Evolutionary conservation across 2,888 invertebrate genomes (phyloP), one percentile per base, ranked within the genome.

Genomic region (Meloe dianella): DNA sequence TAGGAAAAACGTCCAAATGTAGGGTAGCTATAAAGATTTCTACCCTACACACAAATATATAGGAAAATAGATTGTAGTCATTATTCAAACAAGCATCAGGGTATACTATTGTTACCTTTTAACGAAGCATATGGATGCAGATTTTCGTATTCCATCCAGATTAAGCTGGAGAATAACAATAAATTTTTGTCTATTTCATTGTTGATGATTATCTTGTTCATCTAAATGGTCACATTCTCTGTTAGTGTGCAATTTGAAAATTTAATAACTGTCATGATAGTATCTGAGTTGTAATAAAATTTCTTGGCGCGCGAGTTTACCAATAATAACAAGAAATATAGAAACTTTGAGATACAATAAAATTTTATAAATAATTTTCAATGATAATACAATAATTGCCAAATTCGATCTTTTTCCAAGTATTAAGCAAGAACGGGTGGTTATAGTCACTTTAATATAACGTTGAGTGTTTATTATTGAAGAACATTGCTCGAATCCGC

Each of bases 211-310:
- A 35, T 35, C 35, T 35, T 35, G 35, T 35, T 35, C 12, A 12
- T 35, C 4, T 12, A 14, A 1, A 35, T 35, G 35, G 12, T 35
- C 35, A 35, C 10, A 35, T 35, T 35, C 12, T 35, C 12, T 35
- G 35, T 35, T 35, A 12, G 35, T 35, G 24, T 41, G 32, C 51
- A 60, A 60, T 66, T 62, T 61, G 65, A 69, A 69, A 69, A 69
- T 71, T 69, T 68, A 71, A 69, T 70, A 70, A 66, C 54, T 54
- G 38, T 64, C 73, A 81, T 81, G 83, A 84, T 85, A 85, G 85
- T 86, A 86, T 87, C 86, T 85, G 41, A 85, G 86, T 85, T 84
- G 82, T 84, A 84, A 84, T 86, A 86, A 86, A 86, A 85, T 85
- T 83, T 84, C 84, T 83, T 82, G 85, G 73, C 78, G 73, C 78